Evolutionary conservation across 2,113 vertebrate species (phyloP).

Genomic region (Larimichthys crocea): DNA sequence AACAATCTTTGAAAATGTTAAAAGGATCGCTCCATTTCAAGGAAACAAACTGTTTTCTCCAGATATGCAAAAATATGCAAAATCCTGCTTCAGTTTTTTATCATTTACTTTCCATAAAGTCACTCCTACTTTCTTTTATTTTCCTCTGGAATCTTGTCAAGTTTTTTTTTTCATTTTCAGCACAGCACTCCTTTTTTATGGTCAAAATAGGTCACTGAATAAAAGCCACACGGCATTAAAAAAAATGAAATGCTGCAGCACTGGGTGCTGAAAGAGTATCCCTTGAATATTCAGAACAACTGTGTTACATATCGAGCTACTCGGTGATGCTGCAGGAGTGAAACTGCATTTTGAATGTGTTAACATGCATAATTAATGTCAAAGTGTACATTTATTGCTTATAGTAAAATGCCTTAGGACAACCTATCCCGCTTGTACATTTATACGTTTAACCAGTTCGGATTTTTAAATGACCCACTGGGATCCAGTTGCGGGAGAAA

Average conservation of each 20-base stretch:
- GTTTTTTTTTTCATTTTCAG: constrained; percentile 16
- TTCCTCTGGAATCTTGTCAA: constrained; percentile 9
- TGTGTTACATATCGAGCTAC: constrained; percentile 34
- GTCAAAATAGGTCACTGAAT: constrained; percentile 56
- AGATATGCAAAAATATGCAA: constrained; percentile 14
- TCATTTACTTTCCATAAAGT: neutral
- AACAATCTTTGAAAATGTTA: constrained; percentile 32
- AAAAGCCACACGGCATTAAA: constrained; percentile 33
- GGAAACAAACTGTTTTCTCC: neutral
- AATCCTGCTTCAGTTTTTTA: neutral
- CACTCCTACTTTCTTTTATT: neutral
- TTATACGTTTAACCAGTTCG: constrained; percentile 42
- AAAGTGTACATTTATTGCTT: constrained; percentile 57
- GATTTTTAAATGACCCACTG: constrained; percentile 54
- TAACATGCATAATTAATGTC: constrained; percentile 71
- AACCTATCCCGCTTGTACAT: constrained; percentile 29
- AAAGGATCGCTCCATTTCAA: neutral
- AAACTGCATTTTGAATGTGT: constrained; percentile 51
- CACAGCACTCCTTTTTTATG: constrained; percentile 17
- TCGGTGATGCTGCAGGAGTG: constrained; percentile 29
- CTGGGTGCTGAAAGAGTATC: constrained; percentile 10
- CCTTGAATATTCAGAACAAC: constrained; percentile 51
- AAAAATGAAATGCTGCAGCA: constrained; percentile 26
- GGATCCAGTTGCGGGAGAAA: constrained; percentile 44
- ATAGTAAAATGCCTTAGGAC: constrained; percentile 40